A percentile compares a stretch with the other conserved stretches of the same genome.
These are phyloP conservation scores for Dunckerocampus dactyliophorus DNA, from an alignment of 2,113 vertebrate genomes.

Conservation along the genomic window DNA sequence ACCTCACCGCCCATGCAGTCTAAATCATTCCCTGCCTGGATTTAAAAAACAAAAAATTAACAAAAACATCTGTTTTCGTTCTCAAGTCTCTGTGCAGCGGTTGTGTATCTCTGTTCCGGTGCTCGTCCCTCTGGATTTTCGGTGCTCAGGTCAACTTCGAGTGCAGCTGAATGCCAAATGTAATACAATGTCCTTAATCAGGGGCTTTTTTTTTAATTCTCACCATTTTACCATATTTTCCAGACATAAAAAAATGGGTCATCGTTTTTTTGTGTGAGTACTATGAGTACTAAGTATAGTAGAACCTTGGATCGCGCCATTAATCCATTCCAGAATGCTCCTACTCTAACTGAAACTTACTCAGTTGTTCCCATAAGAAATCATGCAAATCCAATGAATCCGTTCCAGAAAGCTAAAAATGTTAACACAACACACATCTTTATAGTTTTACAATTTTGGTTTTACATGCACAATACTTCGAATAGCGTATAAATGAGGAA, in stretches of 20 bases:
- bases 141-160: constrained; percentile 16
- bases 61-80: constrained; percentile 16
- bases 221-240: not conserved
- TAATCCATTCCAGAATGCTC: too few relatives aligned
- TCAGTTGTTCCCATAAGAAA: too few relatives aligned
- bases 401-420: too few relatives aligned
- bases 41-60: not conserved
- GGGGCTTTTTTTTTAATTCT: not conserved
- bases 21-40: constrained; percentile 16
- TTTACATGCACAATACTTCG: too few relatives aligned
- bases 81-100: constrained; percentile 11
- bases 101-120: constrained; percentile 22
- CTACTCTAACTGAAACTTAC: too few relatives aligned
- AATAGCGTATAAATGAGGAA: too few relatives aligned
- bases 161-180: constrained; percentile 14
- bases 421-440: too few relatives aligned
- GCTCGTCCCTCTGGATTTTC: constrained; percentile 12
- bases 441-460: too few relatives aligned
- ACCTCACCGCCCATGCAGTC: constrained; percentile 26
- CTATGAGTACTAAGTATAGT: too few relatives aligned
- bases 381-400: too few relatives aligned
- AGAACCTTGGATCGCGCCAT: not conserved
- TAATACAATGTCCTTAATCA: constrained; percentile 17
- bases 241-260: not conserved
- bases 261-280: too few relatives aligned